phyloP scores from a whole-genome alignment of 1,140 invertebrate species.

The Caligus rogercresseyi region DNA sequence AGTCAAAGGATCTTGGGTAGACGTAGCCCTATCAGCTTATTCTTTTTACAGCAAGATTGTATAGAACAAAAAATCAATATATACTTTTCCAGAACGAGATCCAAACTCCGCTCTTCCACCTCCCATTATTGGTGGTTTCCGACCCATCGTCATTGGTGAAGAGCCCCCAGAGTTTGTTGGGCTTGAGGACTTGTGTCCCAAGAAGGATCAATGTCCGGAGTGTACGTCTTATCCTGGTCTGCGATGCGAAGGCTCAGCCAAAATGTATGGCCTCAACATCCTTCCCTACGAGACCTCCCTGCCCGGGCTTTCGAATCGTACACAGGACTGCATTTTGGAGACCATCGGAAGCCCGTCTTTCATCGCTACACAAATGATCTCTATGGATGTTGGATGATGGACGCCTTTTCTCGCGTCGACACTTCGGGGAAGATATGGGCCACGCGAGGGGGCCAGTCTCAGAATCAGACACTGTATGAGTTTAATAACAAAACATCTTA shows the following conservation, averaged over 20 bases:
- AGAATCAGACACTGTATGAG: slow-evolving; percentile 43
- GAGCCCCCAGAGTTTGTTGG: slow-evolving; percentile 31
- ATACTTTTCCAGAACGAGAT: slow-evolving; percentile 19
- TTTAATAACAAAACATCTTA: slow-evolving; percentile 53
- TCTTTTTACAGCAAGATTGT: too few species aligned
- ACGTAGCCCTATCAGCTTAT: too few species aligned
- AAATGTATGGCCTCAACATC: slow-evolving; percentile 19
- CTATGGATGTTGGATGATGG: slow-evolving; percentile 63
- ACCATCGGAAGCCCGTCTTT: slow-evolving; percentile 76
- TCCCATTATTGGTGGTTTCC: slow-evolving; percentile 9
- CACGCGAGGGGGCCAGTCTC: slow-evolving; percentile 51
- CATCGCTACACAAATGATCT: slow-evolving; percentile 50
- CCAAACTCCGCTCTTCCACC: slow-evolving; percentile 20
- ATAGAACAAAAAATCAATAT: too few species aligned
- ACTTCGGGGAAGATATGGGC: slow-evolving; percentile 58
- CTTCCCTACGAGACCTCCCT: slow-evolving; percentile 22
- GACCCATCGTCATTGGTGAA: slow-evolving; percentile 17
- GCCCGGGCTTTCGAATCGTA: slow-evolving; percentile 37
- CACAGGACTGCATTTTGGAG: slow-evolving; percentile 57
- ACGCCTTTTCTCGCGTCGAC: slow-evolving; percentile 42
- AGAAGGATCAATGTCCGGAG: slow-evolving; percentile 35
- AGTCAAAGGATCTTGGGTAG: too few species aligned
- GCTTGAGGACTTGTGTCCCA: slow-evolving; percentile 44
- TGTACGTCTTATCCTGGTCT: slow-evolving; percentile 21
- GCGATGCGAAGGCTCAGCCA: slow-evolving; percentile 19